Base-by-base conservation (phyloP, 2,797 vertebrate species). In the Leptodactylus fallax region DNA sequence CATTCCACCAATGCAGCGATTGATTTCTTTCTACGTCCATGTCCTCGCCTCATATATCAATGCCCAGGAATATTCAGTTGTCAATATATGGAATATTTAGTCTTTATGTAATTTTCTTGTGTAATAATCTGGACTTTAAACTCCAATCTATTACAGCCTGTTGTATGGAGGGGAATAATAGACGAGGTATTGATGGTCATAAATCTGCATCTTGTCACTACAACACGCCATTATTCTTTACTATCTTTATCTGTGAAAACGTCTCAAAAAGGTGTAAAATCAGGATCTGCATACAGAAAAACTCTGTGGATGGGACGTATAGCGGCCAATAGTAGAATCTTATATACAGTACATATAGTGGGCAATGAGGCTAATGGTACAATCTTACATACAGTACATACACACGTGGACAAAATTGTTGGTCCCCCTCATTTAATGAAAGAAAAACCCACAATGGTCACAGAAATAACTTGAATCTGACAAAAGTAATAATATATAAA, bases 101-200 rank as follows among this genome's bases (percentile, higher is more conserved):
- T 77, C 69, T 82, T 89, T 45, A 56, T 53, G 61, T 71, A 27
- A 86, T 89, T 83, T 86, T 89, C 79, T 77, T 14, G 16, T 71
- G 72, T 89, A 86, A 85, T 83, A 86, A 82, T 81, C 71, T 6
- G n/a, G 79, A 83, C n/a, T 80, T 88, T 85, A 81, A 82, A 51
- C 69, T 71, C 6, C 7, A n/a, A 83, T 84, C 69, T 76, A 61
- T 87, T 82, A 83, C 55, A 55, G 58, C 45, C 71, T 23, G 36
- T 77, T 53, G 47, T 55, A 55, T 67, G 77, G 58, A 78, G 36
- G 56, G 9, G 71, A 87, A 72, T 87, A 83, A 87, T 82, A 72
- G 71, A 87, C 61, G 86, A 77, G 72, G 78, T 78, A 87, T 83
- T 83, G 86, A 87, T 78, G 56, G 72, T 79, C 74, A 87, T 87